phyloP scores from a whole-genome alignment of 2,113 vertebrate species.

The Pardalotus punctatus region DNA sequence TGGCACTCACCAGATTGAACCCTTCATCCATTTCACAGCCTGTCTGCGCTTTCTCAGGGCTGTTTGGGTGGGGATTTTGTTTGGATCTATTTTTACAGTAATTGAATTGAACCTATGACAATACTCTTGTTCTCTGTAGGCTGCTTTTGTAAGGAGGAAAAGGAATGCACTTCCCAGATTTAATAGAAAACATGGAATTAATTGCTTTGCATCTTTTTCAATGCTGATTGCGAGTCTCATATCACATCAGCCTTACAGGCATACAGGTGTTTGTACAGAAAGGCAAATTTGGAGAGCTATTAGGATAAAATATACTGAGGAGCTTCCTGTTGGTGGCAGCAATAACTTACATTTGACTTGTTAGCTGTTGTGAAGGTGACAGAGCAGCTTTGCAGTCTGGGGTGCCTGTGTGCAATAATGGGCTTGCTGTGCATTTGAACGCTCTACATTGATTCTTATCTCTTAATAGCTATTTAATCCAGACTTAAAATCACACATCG shows the following conservation, averaged over 20 bases:
- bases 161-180: background rate
- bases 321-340: conserved; percentile 51
- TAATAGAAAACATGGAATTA: background rate
- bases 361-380: background rate
- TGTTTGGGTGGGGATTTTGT: background rate
- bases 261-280: background rate
- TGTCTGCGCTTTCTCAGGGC: background rate
- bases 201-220: background rate
- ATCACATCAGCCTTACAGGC: background rate
- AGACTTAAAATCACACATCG: conserved; percentile 3
- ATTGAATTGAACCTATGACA: background rate
- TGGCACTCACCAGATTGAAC: background rate
- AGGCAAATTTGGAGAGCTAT: background rate
- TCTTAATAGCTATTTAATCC: conserved; percentile 30
- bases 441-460: background rate
- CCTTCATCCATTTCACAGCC: background rate
- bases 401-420: background rate
- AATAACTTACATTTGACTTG: conserved; percentile 50
- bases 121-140: background rate
- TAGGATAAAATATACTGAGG: background rate
- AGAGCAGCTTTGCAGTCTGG: background rate
- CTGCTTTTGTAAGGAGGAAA: background rate
- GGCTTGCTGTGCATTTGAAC: background rate
- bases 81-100: background rate
- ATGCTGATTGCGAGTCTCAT: background rate